These are phyloP conservation scores for Polyergus mexicanus DNA, from an alignment of 1,140 invertebrate genomes.

Conservation along the genomic window DNA sequence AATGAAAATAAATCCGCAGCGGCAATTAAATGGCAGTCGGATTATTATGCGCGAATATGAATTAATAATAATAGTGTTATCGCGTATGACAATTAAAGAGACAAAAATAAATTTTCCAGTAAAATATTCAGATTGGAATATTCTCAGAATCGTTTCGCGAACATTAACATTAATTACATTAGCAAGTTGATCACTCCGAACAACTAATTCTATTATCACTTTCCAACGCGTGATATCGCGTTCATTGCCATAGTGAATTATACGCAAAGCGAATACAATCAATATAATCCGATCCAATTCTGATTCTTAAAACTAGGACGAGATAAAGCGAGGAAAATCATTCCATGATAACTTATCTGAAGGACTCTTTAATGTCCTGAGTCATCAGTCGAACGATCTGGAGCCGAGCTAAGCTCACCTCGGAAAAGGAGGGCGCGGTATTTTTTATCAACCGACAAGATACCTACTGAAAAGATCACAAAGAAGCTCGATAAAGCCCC, in stretches of 20 bases:
- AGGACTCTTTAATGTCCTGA: constrained; percentile 64
- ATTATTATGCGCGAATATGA: constrained; percentile 8
- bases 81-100: constrained; percentile 27
- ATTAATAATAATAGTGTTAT: constrained; percentile 40
- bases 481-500: constrained; percentile 27
- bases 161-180: constrained; percentile 50
- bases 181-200: constrained; percentile 31
- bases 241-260: constrained; percentile 13
- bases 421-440: background rate
- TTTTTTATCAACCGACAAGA: constrained; percentile 59
- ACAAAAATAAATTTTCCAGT: constrained; percentile 39
- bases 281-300: constrained; percentile 48
- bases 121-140: constrained; percentile 37
- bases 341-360: constrained; percentile 63
- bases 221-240: background rate
- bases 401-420: constrained; percentile 32
- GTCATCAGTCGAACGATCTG: constrained; percentile 63
- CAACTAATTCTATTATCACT: constrained; percentile 33
- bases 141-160: constrained; percentile 17
- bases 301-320: constrained; percentile 48
- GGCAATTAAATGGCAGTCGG: constrained; percentile 27
- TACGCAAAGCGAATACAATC: constrained; percentile 41
- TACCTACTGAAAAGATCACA: constrained; percentile 30
- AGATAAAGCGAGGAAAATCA: constrained; percentile 45
- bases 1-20: constrained; percentile 17